Percentiles rank a stretch among this genome's conserved stretches.
Evolutionary conservation across 1,140 invertebrate species (phyloP).

Genomic region (Brachionus rubens): DNA sequence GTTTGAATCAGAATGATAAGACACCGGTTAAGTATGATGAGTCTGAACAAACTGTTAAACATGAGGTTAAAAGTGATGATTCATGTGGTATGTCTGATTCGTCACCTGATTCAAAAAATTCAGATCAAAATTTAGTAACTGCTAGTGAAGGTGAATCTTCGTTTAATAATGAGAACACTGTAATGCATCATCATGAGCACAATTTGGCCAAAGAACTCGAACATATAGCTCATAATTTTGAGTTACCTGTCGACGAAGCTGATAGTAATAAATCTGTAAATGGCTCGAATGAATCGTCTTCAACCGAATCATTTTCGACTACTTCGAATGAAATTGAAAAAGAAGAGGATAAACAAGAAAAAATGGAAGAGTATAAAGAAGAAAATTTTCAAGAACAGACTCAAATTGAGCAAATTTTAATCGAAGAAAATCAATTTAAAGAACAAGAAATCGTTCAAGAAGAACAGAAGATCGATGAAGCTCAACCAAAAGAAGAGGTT

Average conservation of each 20-base stretch:
- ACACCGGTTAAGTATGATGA: conserved; percentile 17
- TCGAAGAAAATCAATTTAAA: not conserved
- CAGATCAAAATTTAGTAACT: conserved; percentile 28
- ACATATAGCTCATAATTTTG: conserved; percentile 21
- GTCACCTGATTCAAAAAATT: conserved; percentile 14
- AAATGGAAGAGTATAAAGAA: not conserved
- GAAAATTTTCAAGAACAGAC: not conserved
- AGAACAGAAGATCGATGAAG: not conserved
- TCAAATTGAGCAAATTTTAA: not conserved
- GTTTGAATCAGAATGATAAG: conserved; percentile 21
- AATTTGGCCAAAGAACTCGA: conserved; percentile 27
- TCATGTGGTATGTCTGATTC: not conserved
- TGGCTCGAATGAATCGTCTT: not conserved
- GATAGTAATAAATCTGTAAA: conserved; percentile 20
- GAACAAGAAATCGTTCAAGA: not conserved
- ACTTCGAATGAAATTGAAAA: conserved; percentile 2
- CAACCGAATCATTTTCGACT: not conserved
- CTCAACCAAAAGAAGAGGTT: not conserved
- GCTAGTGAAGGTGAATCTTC: conserved; percentile 20
- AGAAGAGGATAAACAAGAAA: not conserved
- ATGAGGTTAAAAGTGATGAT: not conserved
- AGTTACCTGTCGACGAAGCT: not conserved
- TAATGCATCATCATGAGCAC: not conserved
- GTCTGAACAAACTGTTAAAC: not conserved
- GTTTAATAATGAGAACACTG: not conserved